Evolutionary conservation across 2,888 invertebrate species (phyloP).

Genomic region (Unio pictorum): DNA sequence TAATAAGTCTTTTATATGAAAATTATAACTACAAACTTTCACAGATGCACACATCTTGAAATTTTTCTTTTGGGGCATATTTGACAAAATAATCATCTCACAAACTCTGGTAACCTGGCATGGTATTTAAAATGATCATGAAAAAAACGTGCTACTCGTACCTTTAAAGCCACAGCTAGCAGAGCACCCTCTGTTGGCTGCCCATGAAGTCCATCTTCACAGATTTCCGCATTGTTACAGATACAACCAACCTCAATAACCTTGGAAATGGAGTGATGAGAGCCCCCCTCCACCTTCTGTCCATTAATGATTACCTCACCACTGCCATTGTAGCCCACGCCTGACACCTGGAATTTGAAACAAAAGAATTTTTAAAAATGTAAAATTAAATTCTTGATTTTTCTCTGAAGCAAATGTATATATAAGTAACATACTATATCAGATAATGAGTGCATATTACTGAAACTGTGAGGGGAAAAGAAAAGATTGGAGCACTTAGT

Average conservation of each 20-base stretch:
- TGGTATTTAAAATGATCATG: background rate
- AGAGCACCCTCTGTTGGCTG: constrained; percentile 98
- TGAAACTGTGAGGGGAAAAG: too few relatives aligned
- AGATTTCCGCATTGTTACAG: constrained; percentile 95
- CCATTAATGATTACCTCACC: constrained; percentile 81
- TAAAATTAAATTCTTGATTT: background rate
- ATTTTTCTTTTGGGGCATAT: too few relatives aligned
- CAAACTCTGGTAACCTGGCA: constrained; percentile 5
- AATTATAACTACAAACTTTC: too few relatives aligned
- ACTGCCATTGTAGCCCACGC: constrained; percentile 90
- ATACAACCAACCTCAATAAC: constrained; percentile 90
- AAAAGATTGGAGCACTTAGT: too few relatives aligned
- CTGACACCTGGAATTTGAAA: constrained; percentile 77
- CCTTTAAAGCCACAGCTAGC: constrained; percentile 91
- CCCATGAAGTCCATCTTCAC: constrained; percentile 87
- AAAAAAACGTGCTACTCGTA: constrained; percentile 44
- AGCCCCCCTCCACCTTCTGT: constrained; percentile 57
- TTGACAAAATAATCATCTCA: too few relatives aligned
- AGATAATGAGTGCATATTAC: too few relatives aligned
- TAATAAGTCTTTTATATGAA: too few relatives aligned
- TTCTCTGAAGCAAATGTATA: background rate
- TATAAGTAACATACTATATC: too few relatives aligned
- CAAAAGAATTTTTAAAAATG: background rate
- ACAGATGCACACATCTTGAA: too few relatives aligned
- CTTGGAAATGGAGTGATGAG: constrained; percentile 74